Base-by-base conservation (phyloP, 2,888 invertebrate species). In the Chalcosyrphus nemorum region DNA sequence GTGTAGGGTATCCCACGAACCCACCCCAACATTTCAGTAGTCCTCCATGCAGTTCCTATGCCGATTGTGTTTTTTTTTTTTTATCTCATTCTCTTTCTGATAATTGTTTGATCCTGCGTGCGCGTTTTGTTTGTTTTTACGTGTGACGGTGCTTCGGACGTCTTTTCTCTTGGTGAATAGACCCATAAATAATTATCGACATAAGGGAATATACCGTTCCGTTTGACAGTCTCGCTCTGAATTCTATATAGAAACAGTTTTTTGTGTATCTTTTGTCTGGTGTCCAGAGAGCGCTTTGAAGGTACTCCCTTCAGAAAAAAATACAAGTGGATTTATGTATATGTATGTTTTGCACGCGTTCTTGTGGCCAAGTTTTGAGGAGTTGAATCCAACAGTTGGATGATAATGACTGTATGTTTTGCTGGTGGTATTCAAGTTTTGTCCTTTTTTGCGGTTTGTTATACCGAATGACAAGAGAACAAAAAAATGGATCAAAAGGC, bases 181-280 rank as follows among this genome's bases (percentile, higher is more conserved):
- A 63, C 41, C 74, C 74, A 74, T 63, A 74, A 74, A 74, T 74
- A 74, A 74, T 74, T 74, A 74, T 74, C 74, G 74, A 74, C 41
- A 45, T 63, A 54, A 63, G 63, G 63, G 63, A 54, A 74, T 61
- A 32, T 74, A 74, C 74, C 63, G 74, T 74, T 74, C 63, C 43
- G 24, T 74, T 74, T 74, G 74, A 74, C 74, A 63, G 74, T 74
- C 54, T 54, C 74, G 63, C 54, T 63, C 54, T 24, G 19, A 59
- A 47, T 38, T 24, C 45, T 38, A 15, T 47, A 45, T 2, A n/a
- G 38, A 63, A 11, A 47, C 63, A 24, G 24, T 47, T 50, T 24
- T 15, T 19, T 2, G 32, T 11, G 11, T 27, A 11, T 2, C 7
- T 29, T 56, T 56, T 19, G 56, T 32, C 1, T 9, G 17, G 11